A percentile compares a stretch with the other conserved stretches of the same genome.
These are phyloP conservation scores for Leucophora obtusa DNA, from an alignment of 2,888 invertebrate genomes.

Conservation along the genomic window DNA sequence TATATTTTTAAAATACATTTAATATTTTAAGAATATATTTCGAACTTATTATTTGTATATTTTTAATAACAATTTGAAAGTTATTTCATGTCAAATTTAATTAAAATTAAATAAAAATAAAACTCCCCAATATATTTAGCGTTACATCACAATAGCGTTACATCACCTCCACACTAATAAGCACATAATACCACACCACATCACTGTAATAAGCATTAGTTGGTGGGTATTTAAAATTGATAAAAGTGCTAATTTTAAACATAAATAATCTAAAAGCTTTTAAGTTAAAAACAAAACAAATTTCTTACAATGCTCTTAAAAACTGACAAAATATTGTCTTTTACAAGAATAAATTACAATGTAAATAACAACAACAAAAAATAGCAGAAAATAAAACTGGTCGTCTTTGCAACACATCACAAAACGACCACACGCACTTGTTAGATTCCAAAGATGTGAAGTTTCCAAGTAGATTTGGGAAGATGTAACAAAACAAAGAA, in stretches of 20 bases:
- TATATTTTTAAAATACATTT: no score
- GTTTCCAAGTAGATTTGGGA: slow-evolving; percentile 32
- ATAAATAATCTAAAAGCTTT: slow-evolving; percentile 60
- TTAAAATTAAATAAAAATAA: slow-evolving; percentile 13
- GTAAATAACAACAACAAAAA: slow-evolving; percentile 37
- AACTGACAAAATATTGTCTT: slow-evolving; percentile 55
- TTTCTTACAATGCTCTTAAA: slow-evolving; percentile 43
- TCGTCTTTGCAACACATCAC: slow-evolving; percentile 8
- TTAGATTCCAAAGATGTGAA: slow-evolving; percentile 25
- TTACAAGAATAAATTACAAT: slow-evolving; percentile 55
- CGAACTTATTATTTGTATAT: no score
- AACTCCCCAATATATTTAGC: background rate
- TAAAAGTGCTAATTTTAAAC: slow-evolving; percentile 54
- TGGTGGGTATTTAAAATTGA: slow-evolving; percentile 43
- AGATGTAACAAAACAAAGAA: slow-evolving; percentile 22
- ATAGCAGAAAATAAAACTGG: slow-evolving; percentile 18
- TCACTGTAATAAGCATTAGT: slow-evolving; percentile 43
- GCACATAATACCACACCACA: slow-evolving; percentile 1
- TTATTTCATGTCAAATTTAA: slow-evolving; percentile 5
- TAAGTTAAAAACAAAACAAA: slow-evolving; percentile 30
- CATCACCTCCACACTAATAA: background rate
- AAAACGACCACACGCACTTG: slow-evolving; percentile 54
- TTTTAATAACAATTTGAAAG: background rate
- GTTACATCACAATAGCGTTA: slow-evolving; percentile 22
- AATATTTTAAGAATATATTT: no score